These are phyloP conservation scores for Vanessa tameamea DNA, from an alignment of 1,140 invertebrate genomes.

Conservation along the genomic window DNA sequence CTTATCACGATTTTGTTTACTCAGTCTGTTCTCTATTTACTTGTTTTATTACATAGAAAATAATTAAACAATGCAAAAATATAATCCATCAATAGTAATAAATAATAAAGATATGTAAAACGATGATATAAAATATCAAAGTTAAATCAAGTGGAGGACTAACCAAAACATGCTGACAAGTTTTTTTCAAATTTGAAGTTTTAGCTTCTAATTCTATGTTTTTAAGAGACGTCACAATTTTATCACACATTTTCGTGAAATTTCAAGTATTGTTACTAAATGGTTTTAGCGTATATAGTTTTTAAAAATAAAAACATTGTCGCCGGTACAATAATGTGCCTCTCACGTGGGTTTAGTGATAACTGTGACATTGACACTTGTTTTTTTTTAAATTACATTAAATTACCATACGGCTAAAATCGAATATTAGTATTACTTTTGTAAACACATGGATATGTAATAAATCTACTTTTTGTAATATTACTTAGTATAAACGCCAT, in stretches of 20 bases:
- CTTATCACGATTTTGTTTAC: too few species aligned
- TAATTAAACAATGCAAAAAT: background rate
- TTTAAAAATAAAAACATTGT: slow-evolving; percentile 35
- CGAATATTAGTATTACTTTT: too few species aligned
- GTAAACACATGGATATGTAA: too few species aligned
- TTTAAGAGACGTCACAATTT: slow-evolving; percentile 45
- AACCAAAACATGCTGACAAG: slow-evolving; percentile 58
- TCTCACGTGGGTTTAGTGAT: slow-evolving; percentile 31
- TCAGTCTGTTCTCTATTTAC: too few species aligned
- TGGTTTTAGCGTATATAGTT: slow-evolving; percentile 12
- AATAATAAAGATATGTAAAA: slow-evolving; percentile 1
- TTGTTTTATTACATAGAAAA: too few species aligned
- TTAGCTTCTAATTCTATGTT: slow-evolving; percentile 50
- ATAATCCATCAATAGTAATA: background rate
- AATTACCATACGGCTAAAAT: too few species aligned
- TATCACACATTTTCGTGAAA: slow-evolving; percentile 49
- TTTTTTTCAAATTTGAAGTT: slow-evolving; percentile 51
- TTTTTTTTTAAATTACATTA: background rate
- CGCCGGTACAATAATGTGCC: slow-evolving; percentile 31
- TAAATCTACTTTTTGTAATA: too few species aligned
- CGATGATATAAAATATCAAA: background rate
- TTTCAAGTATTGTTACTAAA: background rate
- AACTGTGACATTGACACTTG: slow-evolving; percentile 8
- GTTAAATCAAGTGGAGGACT: slow-evolving; percentile 31
- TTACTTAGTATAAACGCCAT: too few species aligned